phyloP scores from a whole-genome alignment of 2,113 vertebrate genomes.

The Xiphias gladius region DNA sequence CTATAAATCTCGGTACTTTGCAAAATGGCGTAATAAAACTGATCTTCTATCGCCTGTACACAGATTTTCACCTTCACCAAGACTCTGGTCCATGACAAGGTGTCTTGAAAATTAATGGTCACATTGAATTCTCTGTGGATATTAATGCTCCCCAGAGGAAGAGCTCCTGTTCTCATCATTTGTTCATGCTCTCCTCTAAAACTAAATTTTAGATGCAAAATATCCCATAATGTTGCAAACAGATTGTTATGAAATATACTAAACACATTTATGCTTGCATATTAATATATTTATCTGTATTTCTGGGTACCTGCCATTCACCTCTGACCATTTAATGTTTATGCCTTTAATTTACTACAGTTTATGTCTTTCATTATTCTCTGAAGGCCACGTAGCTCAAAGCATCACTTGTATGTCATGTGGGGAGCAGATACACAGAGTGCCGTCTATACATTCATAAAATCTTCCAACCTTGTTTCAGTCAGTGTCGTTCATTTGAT shows the following conservation, averaged over 20 bases:
- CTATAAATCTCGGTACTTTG: constrained; percentile 41
- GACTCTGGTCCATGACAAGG: neutral
- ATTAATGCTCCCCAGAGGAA: constrained; percentile 5
- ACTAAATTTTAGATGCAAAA: neutral
- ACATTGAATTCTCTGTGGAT: neutral
- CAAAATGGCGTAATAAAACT: constrained; percentile 8
- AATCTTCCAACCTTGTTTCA: neutral
- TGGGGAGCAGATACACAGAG: neutral
- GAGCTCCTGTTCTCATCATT: neutral
- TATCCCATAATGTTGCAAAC: neutral
- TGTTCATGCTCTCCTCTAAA: neutral
- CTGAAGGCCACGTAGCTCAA: neutral
- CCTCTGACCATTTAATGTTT: constrained; percentile 1
- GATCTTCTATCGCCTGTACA: neutral
- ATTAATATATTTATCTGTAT: neutral
- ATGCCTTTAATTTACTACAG: neutral
- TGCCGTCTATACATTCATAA: neutral
- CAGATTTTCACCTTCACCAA: constrained; percentile 13
- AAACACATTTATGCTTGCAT: neutral
- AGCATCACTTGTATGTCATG: neutral
- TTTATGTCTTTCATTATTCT: constrained; percentile 14
- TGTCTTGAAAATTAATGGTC: neutral
- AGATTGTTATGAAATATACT: neutral
- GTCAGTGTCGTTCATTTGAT: constrained; percentile 9
- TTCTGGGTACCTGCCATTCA: neutral